These are phyloP conservation scores for Hiodon tergisus DNA, from an alignment of 2,113 vertebrate species.

Conservation along the genomic window DNA sequence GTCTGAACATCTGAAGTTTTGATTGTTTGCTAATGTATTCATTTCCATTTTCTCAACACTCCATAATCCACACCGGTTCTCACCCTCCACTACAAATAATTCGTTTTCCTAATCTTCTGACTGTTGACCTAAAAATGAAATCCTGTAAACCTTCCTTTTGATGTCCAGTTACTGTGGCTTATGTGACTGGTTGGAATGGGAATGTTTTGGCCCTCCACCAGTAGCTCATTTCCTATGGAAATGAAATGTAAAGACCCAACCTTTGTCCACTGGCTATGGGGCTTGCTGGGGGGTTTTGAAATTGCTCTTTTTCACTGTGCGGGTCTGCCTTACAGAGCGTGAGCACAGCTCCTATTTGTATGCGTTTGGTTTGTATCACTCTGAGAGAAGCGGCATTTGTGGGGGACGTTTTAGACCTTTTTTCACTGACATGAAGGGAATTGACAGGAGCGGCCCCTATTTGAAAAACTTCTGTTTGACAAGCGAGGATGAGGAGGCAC, in stretches of 20 bases:
- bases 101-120: slow-evolving; percentile 13
- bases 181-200: not conserved
- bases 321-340: too few species aligned
- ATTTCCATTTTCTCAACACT: not conserved
- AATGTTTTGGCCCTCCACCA: not conserved
- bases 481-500: too few species aligned
- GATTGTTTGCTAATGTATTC: too few species aligned
- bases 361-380: too few species aligned
- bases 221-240: not conserved
- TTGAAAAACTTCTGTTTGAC: too few species aligned
- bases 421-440: too few species aligned
- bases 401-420: too few species aligned
- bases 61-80: not conserved
- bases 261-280: not conserved
- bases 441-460: too few species aligned
- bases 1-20: not conserved
- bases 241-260: not conserved
- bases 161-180: not conserved
- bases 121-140: slow-evolving; percentile 16
- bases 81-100: not conserved
- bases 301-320: too few species aligned
- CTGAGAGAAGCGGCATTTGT: too few species aligned
- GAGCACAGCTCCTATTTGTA: too few species aligned
- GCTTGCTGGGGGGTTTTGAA: too few species aligned
- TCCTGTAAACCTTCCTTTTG: not conserved